Base-by-base conservation (phyloP, 2,113 vertebrate genomes). In the Phalacrocorax brasilianus region DNA sequence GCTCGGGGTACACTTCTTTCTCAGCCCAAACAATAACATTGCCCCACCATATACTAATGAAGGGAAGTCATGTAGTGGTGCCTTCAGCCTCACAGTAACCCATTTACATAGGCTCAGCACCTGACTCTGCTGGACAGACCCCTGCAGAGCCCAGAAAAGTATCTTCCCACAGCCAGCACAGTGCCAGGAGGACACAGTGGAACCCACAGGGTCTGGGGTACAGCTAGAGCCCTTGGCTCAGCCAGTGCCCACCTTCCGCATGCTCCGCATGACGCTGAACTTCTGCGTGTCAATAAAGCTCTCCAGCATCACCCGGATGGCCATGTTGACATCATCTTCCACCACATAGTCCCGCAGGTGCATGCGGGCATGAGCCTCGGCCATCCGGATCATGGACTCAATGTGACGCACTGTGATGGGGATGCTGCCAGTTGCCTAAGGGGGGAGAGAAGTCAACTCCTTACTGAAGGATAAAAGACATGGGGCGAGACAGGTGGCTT, bases 211-310 rank as follows among this genome's bases (percentile, higher is more conserved):
- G 7, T 5, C 33, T 1, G 42, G 35, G 68, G 22, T 3, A 12
- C 77, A 82, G 61, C 26, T 17, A 1, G 18, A 14, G 58, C 47
- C 80, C 28, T 30, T 0, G 0, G 52, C 61, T 8, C 45, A 14
- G 67, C 3, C 0, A 0, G 56, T 4, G 53, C 97, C 27, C 65
- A 99, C 99, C 99, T 99, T 99, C 78, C 99, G 98, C 99, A 99
- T 99, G 98, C 99, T 99, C 88, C 99, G 98, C 99, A 99, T 99
- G 85, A 99, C 98, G 0, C 99, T 99, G 98, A 99, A 99, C 98
- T 99, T 99, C 98, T 99, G 99, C 0, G 99, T 99, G 98, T 99
- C 99, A 2, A 99, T 99, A 98, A 99, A 99, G 97, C 99, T 99
- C 98, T 99, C 99, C 91, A 99, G 98, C 99, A 99, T 99, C 70